Evolutionary conservation across 2,113 vertebrate genomes (phyloP), one percentile per base, ranked within the genome.

Genomic region (Lichenostomus cassidix): DNA sequence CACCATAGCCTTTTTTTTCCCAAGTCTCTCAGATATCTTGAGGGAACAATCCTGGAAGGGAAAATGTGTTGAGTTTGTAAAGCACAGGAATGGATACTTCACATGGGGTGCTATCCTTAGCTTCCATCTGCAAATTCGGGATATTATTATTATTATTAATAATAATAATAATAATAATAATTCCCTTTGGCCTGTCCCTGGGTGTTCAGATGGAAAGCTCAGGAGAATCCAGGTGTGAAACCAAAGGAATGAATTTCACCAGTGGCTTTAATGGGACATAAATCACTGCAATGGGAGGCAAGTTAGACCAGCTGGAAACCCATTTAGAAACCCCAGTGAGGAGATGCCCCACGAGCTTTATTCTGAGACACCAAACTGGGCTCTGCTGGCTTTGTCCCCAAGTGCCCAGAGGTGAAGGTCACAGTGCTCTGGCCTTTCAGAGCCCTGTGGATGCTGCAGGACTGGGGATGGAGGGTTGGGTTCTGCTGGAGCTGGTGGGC

Each of bases 331-430:
- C 37, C 47, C 69, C 52, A 44, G 39, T 24, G 35, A 35, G 1
- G 31, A 58, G 33, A 31, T n/a, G 23, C 27, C 33, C 37, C 19
- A 11, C 9, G 55, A 52, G 5, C 25, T 53, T 20, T 22, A 11
- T 33, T 39, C 65, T 39, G 12, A 63, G 29, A 20, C 27, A n/a
- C n/a, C 23, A 39, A 50, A 52, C n/a, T 67, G 64, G 52, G 49
- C 37, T 71, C 56, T 8, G 4, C 27, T 49, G 44, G 14, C 39
- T 14, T 63, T 49, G 27, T 29, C 70, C 15, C 4, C 0, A 0
- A 2, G 0, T 49, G 37, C 37, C n/a, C 50, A 90, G 44, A 46
- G n/a, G 12, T 50, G 53, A 25, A 31, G 65, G 75, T 33, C n/a
- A 2, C 50, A 23, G 24, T 15, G 37, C 58, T 68, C 67, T 81